Conservation (phyloP, 2,113 vertebrate genomes). For the Oncorhynchus keta region DNA sequence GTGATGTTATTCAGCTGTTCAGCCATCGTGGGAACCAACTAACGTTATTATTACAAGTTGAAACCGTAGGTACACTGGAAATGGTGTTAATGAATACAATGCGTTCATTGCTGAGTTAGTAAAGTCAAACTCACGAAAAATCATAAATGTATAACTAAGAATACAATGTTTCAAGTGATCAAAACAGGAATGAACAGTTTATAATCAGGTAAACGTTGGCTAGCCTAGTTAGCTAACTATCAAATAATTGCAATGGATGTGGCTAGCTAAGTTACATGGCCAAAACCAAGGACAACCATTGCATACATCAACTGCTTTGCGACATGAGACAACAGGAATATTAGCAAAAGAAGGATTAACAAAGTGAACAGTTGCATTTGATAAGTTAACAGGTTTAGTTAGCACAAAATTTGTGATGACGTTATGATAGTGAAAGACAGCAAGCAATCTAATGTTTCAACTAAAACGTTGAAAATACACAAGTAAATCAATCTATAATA, state of each 20-base stretch:
- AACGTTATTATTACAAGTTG: neutral
- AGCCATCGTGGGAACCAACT: neutral
- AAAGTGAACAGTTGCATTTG: neutral
- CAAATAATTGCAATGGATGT: neutral
- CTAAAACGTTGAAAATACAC: constrained; percentile 1
- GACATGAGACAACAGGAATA: neutral
- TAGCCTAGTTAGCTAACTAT: neutral
- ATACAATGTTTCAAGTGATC: too few species aligned
- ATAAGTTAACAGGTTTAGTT: constrained; percentile 9
- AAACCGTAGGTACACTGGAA: neutral
- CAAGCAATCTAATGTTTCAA: neutral
- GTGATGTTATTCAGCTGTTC: neutral
- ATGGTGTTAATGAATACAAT: too few species aligned
- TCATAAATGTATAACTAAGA: too few species aligned
- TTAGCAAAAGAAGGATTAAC: constrained; percentile 12
- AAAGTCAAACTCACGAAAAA: too few species aligned
- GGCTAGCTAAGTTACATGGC: constrained; percentile 15
- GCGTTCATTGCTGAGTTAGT: too few species aligned
- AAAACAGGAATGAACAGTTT: too few species aligned
- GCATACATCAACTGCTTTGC: constrained; percentile 23
- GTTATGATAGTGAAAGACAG: constrained; percentile 1
- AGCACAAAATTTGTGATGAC: neutral
- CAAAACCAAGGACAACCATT: constrained; percentile 35
- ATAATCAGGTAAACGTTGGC: too few species aligned
- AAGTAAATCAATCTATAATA: neutral